Evolutionary conservation across 1,140 invertebrate genomes (phyloP).

Genomic region (Trigoniulus corallinus): DNA sequence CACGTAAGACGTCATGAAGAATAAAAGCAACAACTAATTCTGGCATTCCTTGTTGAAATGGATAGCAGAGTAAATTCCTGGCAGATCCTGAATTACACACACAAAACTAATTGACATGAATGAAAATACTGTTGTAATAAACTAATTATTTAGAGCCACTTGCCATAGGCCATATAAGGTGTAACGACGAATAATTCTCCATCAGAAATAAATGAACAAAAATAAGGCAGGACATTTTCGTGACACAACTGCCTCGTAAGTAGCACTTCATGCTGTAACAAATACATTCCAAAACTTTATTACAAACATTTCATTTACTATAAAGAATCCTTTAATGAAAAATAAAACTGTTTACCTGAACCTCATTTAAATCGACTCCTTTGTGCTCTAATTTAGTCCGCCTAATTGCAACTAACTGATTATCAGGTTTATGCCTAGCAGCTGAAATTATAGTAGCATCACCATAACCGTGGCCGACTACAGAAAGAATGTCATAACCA

Average conservation of each 20-base stretch:
- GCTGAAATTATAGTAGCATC: slow-evolving; percentile 8
- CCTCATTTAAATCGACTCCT: slow-evolving; percentile 11
- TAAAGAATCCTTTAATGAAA: slow-evolving; percentile 1
- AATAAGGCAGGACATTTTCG: slow-evolving; percentile 51
- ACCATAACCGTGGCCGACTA: slow-evolving; percentile 17
- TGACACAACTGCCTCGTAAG: slow-evolving; percentile 55
- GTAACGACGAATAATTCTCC: slow-evolving; percentile 58
- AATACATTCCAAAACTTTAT: slow-evolving; percentile 18
- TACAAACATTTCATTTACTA: slow-evolving; percentile 8
- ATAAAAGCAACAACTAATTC: slow-evolving; percentile 64
- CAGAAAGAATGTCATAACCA: not conserved
- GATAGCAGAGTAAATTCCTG: slow-evolving; percentile 52
- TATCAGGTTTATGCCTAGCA: slow-evolving; percentile 10
- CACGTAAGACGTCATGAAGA: slow-evolving; percentile 54
- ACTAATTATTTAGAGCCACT: too few species aligned
- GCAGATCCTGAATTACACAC: slow-evolving; percentile 39
- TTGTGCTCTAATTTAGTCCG: slow-evolving; percentile 3
- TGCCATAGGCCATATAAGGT: slow-evolving; percentile 55
- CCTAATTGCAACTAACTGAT: slow-evolving; percentile 4
- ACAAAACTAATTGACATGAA: not conserved
- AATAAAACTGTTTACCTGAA: slow-evolving; percentile 35
- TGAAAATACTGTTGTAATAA: not conserved
- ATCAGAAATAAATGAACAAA: slow-evolving; percentile 52
- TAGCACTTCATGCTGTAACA: slow-evolving; percentile 50
- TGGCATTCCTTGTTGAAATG: slow-evolving; percentile 58